phyloP scores from a whole-genome alignment of 2,888 invertebrate species.

The Rhagonycha fulva region DNA sequence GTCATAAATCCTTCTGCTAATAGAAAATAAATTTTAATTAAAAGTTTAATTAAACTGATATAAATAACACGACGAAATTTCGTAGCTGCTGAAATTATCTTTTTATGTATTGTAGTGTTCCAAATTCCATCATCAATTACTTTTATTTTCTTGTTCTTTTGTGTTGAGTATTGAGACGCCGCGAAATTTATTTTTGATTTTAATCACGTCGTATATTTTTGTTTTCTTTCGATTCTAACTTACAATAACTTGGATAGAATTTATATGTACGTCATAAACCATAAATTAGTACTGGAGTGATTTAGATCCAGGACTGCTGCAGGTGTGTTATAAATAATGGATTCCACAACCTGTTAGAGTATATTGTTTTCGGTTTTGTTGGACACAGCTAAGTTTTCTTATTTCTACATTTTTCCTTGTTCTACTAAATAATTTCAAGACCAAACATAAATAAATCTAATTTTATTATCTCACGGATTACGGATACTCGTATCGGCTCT shows the following conservation, averaged over 20 bases:
- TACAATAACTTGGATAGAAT: slow-evolving; percentile 3
- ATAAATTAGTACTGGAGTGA: slow-evolving; percentile 25
- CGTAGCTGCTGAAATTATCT: not conserved
- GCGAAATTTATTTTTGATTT: slow-evolving; percentile 8
- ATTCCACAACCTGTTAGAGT: slow-evolving; percentile 29
- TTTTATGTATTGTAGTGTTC: slow-evolving; percentile 14
- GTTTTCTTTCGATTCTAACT: slow-evolving; percentile 12
- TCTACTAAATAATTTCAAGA: slow-evolving; percentile 19
- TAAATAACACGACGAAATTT: slow-evolving; percentile 5
- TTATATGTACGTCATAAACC: slow-evolving; percentile 27
- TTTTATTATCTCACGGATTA: not conserved
- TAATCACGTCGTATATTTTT: slow-evolving; percentile 21
- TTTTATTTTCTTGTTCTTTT: slow-evolving; percentile 13
- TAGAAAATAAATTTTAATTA: not conserved
- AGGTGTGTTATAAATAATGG: slow-evolving; percentile 29
- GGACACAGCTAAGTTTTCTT: slow-evolving; percentile 9
- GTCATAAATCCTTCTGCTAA: not conserved
- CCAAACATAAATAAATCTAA: slow-evolving; percentile 16
- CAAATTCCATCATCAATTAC: slow-evolving; percentile 6
- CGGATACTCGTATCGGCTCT: not conserved
- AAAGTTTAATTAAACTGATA: slow-evolving; percentile 9
- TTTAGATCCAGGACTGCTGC: slow-evolving; percentile 25
- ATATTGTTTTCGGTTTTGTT: slow-evolving; percentile 26
- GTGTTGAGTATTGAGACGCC: not conserved
- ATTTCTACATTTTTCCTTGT: not conserved